Percentiles rank a stretch among this genome's conserved stretches.
Conservation (phyloP, 2,113 vertebrate species). For the Phylloscopus trochilus region DNA sequence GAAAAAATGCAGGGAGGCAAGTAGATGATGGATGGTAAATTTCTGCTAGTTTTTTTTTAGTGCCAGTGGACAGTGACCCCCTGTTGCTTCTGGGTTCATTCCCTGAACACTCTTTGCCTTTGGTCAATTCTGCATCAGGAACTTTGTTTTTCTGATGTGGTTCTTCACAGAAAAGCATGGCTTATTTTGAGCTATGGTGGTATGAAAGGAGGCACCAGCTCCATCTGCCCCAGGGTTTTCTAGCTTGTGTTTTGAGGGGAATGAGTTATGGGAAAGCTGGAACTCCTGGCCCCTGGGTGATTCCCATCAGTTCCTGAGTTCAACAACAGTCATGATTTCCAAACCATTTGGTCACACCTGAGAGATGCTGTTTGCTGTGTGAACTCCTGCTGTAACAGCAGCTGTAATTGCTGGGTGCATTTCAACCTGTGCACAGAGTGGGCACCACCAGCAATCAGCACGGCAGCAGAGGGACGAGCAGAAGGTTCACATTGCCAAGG, state of each 20-base stretch:
- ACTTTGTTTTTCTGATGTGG: background rate
- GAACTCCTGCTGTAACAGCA: background rate
- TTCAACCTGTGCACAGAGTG: background rate
- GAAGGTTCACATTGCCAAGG: background rate
- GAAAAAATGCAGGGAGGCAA: background rate
- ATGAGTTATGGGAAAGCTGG: background rate
- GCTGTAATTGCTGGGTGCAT: background rate
- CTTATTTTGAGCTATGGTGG: background rate
- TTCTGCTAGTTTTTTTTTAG: background rate
- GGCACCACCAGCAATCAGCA: accelerated
- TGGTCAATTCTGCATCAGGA: accelerated
- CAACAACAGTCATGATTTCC: background rate
- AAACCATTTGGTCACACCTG: background rate
- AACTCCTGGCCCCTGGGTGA: background rate
- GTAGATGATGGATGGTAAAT: background rate
- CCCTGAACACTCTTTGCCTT: background rate
- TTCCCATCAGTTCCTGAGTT: background rate
- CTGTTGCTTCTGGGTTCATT: background rate
- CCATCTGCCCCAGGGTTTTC: background rate
- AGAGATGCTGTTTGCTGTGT: background rate
- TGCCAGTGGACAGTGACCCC: background rate
- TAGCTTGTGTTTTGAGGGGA: background rate
- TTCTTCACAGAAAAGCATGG: background rate
- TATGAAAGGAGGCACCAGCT: background rate
- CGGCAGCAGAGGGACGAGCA: accelerated